phyloP scores from a whole-genome alignment of 2,888 invertebrate genomes.

The Agonopterix alstromeriana region DNA sequence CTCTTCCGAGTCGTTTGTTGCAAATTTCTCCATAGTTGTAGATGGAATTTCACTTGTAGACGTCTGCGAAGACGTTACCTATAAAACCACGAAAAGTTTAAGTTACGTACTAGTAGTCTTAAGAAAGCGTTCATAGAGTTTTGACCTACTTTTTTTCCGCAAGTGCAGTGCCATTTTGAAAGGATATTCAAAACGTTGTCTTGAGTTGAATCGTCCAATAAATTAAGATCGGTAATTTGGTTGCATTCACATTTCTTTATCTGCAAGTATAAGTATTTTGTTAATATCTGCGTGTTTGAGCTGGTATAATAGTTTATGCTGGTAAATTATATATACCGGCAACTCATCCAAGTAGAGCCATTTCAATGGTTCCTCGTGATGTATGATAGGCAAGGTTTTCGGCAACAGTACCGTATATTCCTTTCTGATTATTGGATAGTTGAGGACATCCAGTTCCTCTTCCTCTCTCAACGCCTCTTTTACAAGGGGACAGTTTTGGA shows the following conservation, averaged over 20 bases:
- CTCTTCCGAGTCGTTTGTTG: constrained; percentile 27
- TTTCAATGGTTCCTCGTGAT: constrained; percentile 40
- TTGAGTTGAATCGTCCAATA: constrained; percentile 57
- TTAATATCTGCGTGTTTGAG: too few species aligned
- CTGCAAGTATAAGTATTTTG: constrained; percentile 27
- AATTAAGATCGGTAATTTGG: constrained; percentile 49
- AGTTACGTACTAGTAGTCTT: too few species aligned
- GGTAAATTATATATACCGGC: constrained; percentile 30
- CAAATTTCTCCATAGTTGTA: constrained; percentile 26
- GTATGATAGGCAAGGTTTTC: constrained; percentile 46
- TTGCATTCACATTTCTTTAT: constrained; percentile 67
- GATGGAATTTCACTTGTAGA: constrained; percentile 56
- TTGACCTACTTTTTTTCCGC: constrained; percentile 56
- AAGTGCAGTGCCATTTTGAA: constrained; percentile 63
- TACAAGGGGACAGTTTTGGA: constrained; percentile 29
- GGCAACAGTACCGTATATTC: constrained; percentile 55
- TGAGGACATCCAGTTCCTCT: constrained; percentile 38
- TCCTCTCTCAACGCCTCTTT: constrained; percentile 39
- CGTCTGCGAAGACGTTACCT: constrained; percentile 57
- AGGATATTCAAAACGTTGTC: constrained; percentile 59
- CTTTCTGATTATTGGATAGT: constrained; percentile 34
- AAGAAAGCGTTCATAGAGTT: too few species aligned
- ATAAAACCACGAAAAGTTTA: constrained; percentile 1
- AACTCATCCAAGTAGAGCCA: constrained; percentile 58
- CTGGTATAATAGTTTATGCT: too few species aligned